phyloP scores from a whole-genome alignment of 2,113 vertebrate genomes.

The Pleuronectes platessa region DNA sequence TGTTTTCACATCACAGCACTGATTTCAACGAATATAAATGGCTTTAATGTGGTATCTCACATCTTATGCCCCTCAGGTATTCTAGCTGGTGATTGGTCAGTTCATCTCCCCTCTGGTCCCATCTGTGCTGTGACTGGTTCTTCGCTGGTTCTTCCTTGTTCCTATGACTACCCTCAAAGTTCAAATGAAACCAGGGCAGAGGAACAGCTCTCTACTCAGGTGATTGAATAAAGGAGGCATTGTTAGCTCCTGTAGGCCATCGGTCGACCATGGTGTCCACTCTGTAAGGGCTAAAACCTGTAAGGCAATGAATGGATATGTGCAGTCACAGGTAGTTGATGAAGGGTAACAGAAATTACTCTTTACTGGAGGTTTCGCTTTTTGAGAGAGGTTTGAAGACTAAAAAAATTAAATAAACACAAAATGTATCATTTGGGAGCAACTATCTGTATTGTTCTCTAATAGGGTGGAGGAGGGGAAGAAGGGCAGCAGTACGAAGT shows the following conservation, averaged over 20 bases:
- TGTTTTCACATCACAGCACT: too few species aligned
- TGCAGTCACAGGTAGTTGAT: background rate
- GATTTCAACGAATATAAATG: background rate
- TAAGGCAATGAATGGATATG: background rate
- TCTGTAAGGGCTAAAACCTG: background rate
- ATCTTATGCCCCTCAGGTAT: constrained; percentile 39
- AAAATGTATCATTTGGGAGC: background rate
- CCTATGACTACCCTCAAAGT: constrained; percentile 76
- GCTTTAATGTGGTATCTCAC: background rate
- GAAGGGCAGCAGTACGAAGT: constrained; percentile 43
- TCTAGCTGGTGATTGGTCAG: constrained; percentile 70
- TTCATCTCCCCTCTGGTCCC: constrained; percentile 58
- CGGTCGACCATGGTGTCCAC: background rate
- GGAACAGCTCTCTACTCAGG: constrained; percentile 42
- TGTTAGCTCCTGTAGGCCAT: constrained; percentile 13
- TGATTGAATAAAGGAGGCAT: constrained; percentile 56
- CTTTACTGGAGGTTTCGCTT: background rate
- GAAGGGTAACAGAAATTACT: background rate
- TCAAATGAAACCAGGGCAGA: constrained; percentile 24
- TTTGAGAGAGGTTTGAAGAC: background rate
- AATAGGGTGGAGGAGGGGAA: constrained; percentile 31
- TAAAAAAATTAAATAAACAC: background rate
- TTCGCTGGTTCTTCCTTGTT: constrained; percentile 73
- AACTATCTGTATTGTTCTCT: background rate
- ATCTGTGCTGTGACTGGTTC: constrained; percentile 69